These are phyloP conservation scores for Lipotes vexillifer DNA, from an alignment of 2,113 vertebrate species.

Conservation along the genomic window DNA sequence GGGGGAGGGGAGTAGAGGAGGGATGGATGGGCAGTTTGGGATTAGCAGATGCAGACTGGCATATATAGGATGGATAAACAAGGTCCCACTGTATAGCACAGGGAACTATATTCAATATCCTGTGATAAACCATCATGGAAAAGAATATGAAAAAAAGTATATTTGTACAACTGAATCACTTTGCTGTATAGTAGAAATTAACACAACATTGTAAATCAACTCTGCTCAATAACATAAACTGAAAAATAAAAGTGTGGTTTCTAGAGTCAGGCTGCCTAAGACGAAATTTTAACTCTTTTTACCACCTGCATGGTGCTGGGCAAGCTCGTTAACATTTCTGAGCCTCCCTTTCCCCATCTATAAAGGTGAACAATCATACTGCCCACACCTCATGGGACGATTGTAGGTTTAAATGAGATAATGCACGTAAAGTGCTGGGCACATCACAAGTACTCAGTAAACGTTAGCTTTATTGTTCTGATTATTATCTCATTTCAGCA, in stretches of 20 bases:
- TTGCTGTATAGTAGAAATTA: neutral
- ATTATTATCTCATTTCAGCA: neutral
- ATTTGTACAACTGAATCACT: neutral
- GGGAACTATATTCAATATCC: neutral
- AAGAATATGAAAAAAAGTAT: neutral
- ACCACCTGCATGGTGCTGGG: neutral
- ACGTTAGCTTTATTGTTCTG: neutral
- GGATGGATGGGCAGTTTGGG: neutral
- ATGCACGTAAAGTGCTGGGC: neutral
- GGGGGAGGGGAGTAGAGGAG: neutral
- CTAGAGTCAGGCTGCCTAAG: neutral
- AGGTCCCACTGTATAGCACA: too few species aligned
- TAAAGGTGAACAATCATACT: neutral
- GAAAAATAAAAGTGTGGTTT: neutral
- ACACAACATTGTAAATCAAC: neutral
- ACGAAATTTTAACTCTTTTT: neutral
- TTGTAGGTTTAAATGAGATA: neutral
- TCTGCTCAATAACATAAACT: neutral
- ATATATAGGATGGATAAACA: neutral
- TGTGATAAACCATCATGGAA: neutral
- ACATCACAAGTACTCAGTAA: neutral
- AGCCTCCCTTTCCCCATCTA: neutral
- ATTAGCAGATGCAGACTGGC: neutral
- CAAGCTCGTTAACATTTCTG: neutral
- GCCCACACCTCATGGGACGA: neutral